Conservation (phyloP, 1,140 invertebrate genomes). For the Drosophila orosa region DNA sequence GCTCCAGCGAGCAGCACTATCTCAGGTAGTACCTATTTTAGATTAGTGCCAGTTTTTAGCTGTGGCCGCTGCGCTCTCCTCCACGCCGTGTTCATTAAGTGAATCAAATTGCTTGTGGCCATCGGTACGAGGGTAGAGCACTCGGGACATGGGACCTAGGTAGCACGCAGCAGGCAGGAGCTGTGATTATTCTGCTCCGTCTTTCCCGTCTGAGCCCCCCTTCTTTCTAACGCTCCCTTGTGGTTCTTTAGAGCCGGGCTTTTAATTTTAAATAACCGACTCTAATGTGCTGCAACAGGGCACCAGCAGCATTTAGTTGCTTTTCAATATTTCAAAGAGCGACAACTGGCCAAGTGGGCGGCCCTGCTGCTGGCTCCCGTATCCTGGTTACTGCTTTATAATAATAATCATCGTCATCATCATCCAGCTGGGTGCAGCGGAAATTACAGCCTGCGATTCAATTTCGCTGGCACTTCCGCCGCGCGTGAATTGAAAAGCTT, state of each 20-base stretch:
- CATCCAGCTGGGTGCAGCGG: constrained; percentile 54
- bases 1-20: background rate
- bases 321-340: constrained; percentile 54
- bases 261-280: constrained; percentile 70
- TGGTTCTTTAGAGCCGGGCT: constrained; percentile 16
- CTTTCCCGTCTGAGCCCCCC: background rate
- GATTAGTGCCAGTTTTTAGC: background rate
- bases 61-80: background rate
- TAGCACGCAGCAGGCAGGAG: constrained; percentile 2
- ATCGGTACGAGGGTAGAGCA: background rate
- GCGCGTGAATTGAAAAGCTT: constrained; percentile 74
- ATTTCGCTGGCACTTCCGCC: constrained; percentile 76
- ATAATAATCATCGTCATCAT: constrained; percentile 17
- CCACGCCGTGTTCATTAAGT: constrained; percentile 50
- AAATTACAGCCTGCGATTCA: constrained; percentile 81
- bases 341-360: background rate
- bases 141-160: constrained; percentile 3
- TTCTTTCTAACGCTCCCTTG: background rate
- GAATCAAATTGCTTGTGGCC: constrained; percentile 59
- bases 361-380: constrained; percentile 1
- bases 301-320: constrained; percentile 56
- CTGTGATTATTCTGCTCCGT: constrained; percentile 4
- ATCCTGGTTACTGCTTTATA: constrained; percentile 10
- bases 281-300: constrained; percentile 56
- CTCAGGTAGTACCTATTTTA: too few relatives aligned